These are phyloP conservation scores for Pseudomyrmex pallidus DNA, from an alignment of 1,140 invertebrate species.

Conservation along the genomic window DNA sequence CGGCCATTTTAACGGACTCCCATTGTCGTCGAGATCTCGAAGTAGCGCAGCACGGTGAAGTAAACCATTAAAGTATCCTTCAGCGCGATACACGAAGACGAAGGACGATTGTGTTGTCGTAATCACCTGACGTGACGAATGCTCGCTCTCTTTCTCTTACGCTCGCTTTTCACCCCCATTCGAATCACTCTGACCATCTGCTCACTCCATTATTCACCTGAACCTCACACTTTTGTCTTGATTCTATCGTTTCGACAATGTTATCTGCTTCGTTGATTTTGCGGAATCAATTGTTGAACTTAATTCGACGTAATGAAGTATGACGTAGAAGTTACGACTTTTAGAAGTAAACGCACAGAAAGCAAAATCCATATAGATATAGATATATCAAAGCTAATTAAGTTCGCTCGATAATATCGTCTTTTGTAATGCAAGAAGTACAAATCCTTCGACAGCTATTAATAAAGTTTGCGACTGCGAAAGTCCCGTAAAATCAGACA, in stretches of 20 bases:
- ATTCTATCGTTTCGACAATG: not conserved
- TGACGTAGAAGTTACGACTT: not conserved
- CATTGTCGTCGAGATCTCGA: constrained; percentile 58
- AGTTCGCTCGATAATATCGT: not conserved
- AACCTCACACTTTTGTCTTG: not conserved
- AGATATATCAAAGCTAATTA: not conserved
- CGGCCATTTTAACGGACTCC: constrained; percentile 61
- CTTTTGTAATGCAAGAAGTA: not conserved
- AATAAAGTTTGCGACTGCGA: constrained; percentile 64
- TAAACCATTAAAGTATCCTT: constrained; percentile 58
- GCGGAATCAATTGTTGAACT: not conserved
- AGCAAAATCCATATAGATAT: not conserved
- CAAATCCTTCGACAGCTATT: constrained; percentile 45
- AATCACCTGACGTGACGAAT: constrained; percentile 45
- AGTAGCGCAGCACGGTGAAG: not conserved
- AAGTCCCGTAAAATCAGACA: constrained; percentile 38
- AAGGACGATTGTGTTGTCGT: constrained; percentile 50
- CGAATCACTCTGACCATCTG: not conserved
- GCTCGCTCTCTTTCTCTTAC: constrained; percentile 5
- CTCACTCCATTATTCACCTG: not conserved
- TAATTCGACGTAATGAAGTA: not conserved
- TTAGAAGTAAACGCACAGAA: too few relatives aligned
- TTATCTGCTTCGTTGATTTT: not conserved
- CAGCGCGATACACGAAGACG: not conserved
- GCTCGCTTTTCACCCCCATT: not conserved